These are phyloP conservation scores for Pelochelys cantorii DNA, from an alignment of 2,797 vertebrate genomes.

Conservation along the genomic window DNA sequence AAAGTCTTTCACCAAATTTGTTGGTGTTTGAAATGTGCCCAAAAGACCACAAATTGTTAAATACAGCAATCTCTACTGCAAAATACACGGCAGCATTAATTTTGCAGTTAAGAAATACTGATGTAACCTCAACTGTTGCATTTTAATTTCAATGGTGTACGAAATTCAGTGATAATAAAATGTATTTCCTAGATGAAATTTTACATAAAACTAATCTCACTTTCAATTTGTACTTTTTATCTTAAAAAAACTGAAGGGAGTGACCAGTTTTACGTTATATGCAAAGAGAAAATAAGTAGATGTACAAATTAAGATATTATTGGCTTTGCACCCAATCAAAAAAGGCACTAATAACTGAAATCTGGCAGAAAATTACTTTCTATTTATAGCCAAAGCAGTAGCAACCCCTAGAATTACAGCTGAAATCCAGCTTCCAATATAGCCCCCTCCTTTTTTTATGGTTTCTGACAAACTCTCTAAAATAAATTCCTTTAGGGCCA, in stretches of 20 bases:
- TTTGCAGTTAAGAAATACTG: slow-evolving; percentile 46
- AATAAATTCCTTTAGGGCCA: slow-evolving; percentile 53
- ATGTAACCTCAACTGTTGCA: slow-evolving; percentile 20
- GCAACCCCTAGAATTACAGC: slow-evolving; percentile 28
- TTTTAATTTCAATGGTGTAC: slow-evolving; percentile 5
- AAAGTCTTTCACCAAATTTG: slow-evolving; percentile 62
- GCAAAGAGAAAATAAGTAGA: slow-evolving; percentile 59
- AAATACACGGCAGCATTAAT: slow-evolving; percentile 16
- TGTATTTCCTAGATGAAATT: slow-evolving; percentile 24
- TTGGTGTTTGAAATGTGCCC: slow-evolving; percentile 62
- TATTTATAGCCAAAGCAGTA: slow-evolving; percentile 62
- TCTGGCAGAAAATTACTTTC: slow-evolving; percentile 55
- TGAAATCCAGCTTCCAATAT: slow-evolving; percentile 55
- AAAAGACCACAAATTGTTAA: slow-evolving; percentile 51
- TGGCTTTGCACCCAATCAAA: slow-evolving; percentile 51
- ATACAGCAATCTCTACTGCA: not conserved
- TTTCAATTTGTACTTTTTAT: slow-evolving; percentile 27
- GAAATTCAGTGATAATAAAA: slow-evolving; percentile 24
- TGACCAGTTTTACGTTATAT: slow-evolving; percentile 43
- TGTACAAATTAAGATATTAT: slow-evolving; percentile 68
- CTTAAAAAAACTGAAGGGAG: not conserved
- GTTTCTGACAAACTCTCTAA: slow-evolving; percentile 66
- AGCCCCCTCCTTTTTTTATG: not conserved
- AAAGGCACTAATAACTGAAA: slow-evolving; percentile 45
- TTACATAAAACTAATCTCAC: slow-evolving; percentile 12